A percentile compares a stretch with the other conserved stretches of the same genome.
Conservation (phyloP, 2,888 invertebrate species). For the Hypomecis atomaria region DNA sequence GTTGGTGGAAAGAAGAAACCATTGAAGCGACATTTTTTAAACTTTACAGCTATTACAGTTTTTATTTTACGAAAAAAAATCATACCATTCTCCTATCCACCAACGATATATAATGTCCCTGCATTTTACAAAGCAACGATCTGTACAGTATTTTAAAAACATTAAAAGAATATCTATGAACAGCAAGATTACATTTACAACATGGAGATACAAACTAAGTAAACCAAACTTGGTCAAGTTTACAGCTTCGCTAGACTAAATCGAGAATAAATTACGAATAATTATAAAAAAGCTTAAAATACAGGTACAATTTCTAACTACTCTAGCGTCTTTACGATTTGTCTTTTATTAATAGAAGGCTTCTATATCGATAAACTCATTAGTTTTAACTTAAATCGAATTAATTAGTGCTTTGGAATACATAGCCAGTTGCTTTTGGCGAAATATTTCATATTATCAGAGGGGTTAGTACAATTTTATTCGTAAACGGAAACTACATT, state of each 20-base stretch:
- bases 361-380: conserved; percentile 9
- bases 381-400: conserved; percentile 1
- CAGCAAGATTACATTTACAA: background rate
- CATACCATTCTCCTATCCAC: too few relatives aligned
- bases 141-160: background rate
- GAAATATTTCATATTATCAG: background rate
- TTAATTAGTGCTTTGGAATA: background rate
- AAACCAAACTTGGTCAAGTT: background rate
- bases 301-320: conserved; percentile 21
- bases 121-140: background rate
- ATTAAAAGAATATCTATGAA: background rate
- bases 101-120: too few relatives aligned
- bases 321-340: conserved; percentile 22
- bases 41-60: too few relatives aligned
- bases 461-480: too few relatives aligned
- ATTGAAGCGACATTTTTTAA: too few relatives aligned
- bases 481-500: too few relatives aligned
- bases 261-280: conserved; percentile 11
- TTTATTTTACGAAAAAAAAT: too few relatives aligned
- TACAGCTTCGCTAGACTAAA: background rate
- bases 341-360: conserved; percentile 17
- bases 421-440: background rate
- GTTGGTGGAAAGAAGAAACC: too few relatives aligned
- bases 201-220: background rate
- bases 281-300: conserved; percentile 2